Conservation (phyloP, 2,888 invertebrate species). For the Tetheella fluctuosa region DNA sequence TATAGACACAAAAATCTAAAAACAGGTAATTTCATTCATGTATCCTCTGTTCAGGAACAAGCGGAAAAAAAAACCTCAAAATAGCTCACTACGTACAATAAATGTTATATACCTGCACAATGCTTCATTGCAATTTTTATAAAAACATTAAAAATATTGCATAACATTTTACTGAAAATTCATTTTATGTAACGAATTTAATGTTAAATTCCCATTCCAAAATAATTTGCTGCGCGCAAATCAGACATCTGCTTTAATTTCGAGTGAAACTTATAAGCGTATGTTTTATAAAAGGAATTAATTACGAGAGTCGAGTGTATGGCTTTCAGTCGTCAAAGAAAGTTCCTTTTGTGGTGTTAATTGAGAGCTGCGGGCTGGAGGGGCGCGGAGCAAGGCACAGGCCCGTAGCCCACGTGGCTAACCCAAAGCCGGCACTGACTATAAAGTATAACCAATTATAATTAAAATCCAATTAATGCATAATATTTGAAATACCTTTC, state of each 20-base stretch:
- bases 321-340: constrained; percentile 25
- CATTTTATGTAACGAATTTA: background rate
- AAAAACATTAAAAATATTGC: background rate
- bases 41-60: background rate
- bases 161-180: background rate
- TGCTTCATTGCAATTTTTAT: too few species aligned
- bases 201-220: constrained; percentile 1
- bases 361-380: constrained; percentile 23
- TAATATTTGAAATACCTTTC: background rate
- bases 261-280: constrained; percentile 25
- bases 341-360: constrained; percentile 29
- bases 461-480: background rate
- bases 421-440: background rate
- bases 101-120: too few species aligned
- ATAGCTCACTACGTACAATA: background rate
- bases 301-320: constrained; percentile 27
- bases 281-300: constrained; percentile 33
- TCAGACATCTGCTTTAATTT: constrained; percentile 6
- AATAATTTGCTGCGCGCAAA: background rate
- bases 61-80: background rate
- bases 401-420: background rate
- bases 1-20: background rate
- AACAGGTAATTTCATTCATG: background rate
- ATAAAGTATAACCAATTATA: background rate
- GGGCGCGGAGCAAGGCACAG: background rate